Conservation (phyloP, 1,140 invertebrate genomes). For the Bombus difficillimus region DNA sequence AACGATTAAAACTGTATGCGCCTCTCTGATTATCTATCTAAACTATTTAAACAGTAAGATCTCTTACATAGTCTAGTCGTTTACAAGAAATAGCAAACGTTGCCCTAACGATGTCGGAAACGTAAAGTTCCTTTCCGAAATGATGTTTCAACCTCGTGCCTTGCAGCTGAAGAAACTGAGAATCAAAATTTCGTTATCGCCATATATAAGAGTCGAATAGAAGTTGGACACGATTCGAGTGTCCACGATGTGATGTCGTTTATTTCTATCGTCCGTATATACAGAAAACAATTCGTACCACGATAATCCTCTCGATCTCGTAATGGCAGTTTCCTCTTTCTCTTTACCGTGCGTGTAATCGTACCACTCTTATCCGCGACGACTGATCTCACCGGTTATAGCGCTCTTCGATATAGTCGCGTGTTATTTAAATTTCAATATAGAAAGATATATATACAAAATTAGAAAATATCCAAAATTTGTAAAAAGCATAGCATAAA, state of each 20-base stretch:
- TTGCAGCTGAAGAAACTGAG: constrained; percentile 76
- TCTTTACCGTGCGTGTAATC: background rate
- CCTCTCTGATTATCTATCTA: constrained; percentile 35
- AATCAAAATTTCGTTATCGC: constrained; percentile 72
- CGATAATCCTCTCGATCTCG: constrained; percentile 27
- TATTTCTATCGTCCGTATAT: constrained; percentile 16
- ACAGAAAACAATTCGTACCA: background rate
- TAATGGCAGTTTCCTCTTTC: constrained; percentile 27
- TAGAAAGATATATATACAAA: background rate
- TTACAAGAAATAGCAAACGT: constrained; percentile 30
- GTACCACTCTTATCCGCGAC: background rate
- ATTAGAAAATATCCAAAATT: background rate
- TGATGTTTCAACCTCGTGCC: constrained; percentile 79
- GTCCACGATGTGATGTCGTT: constrained; percentile 11
- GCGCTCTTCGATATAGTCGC: too few relatives aligned
- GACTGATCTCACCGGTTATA: background rate
- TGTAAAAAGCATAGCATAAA: background rate
- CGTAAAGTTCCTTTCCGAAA: constrained; percentile 58
- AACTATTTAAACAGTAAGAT: constrained; percentile 41
- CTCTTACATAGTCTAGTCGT: constrained; percentile 46
- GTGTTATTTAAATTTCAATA: background rate
- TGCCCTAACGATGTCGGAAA: constrained; percentile 18
- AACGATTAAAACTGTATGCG: constrained; percentile 27
- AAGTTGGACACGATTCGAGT: background rate
- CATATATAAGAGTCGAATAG: constrained; percentile 3